Conservation (phyloP, 2,888 invertebrate genomes). For the Chaetogeoica ovagalla region DNA sequence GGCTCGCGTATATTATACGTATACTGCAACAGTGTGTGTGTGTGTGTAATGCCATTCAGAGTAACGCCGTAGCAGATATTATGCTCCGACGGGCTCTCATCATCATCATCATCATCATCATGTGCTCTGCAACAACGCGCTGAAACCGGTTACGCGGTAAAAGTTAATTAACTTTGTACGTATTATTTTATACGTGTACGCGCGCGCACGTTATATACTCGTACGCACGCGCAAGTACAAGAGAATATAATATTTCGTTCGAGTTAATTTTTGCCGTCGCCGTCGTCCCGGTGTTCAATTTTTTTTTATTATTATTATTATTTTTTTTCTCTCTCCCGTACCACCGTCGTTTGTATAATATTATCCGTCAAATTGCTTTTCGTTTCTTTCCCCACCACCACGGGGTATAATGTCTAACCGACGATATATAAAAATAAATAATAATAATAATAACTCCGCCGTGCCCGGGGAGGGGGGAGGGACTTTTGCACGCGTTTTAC, state of each 20-base stretch:
- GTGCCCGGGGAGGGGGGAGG: too few species aligned
- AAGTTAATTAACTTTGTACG: conserved; percentile 53
- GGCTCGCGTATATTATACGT: too few species aligned
- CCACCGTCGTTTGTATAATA: conserved; percentile 5
- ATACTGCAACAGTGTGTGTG: not conserved
- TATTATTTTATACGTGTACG: conserved; percentile 23
- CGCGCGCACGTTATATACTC: not conserved
- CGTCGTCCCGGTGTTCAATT: conserved; percentile 41
- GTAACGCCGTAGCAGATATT: not conserved
- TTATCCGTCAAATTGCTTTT: conserved; percentile 44
- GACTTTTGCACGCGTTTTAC: too few species aligned
- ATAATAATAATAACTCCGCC: too few species aligned
- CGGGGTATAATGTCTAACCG: too few species aligned
- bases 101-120: not conserved
- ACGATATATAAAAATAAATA: too few species aligned
- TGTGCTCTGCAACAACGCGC: not conserved
- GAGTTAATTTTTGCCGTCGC: conserved; percentile 47
- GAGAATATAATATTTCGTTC: conserved; percentile 42
- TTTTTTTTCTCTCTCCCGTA: not conserved
- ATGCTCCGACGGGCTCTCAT: not conserved
- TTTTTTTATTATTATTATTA: not conserved
- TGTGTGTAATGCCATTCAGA: conserved; percentile 7
- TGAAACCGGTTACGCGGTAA: conserved; percentile 52
- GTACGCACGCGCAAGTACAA: not conserved
- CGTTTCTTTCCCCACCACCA: conserved; percentile 4